Base-by-base conservation (phyloP, 2,888 invertebrate genomes). In the Polia nebulosa region DNA sequence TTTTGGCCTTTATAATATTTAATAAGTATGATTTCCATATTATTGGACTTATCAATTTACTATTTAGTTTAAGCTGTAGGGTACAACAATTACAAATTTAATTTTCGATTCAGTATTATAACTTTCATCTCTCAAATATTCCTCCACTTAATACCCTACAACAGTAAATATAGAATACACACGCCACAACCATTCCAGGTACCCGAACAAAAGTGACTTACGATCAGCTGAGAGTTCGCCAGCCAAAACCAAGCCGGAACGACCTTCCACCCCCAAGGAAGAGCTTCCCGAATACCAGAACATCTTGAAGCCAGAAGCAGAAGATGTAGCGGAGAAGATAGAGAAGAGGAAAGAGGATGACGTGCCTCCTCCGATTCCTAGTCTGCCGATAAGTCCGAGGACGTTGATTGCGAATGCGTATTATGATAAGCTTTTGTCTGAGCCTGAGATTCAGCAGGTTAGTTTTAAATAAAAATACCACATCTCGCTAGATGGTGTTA, bases 391-490 rank as follows among this genome's bases (percentile, higher is more conserved):
- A 3, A 94, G 92, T 68, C 94, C 94, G 0, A 81, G 94, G 72
- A 96, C 94, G 0, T 66, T 93, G 62, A 93, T 94, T n/a, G 98
- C 98, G 0, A 97, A 98, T 80, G 97, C 98, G 2, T 98, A 98
- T 89, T 97, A 97, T 72, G 98, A 98, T 77, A 97, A 98, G 89
- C 88, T 98, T 22, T 95, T 97, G 51, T 80, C 90, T 0, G 98
- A 98, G 85, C 97, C 98, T 0, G 98, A 98, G 78, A 97, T 99
- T 56, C 97, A 98, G 80, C 97, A 97, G 87, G 89, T 89, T 17
- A 59, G 59, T 52, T n/a, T n/a, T 6, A n/a, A n/a, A n/a, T n/a
- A n/a, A n/a, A n/a, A n/a, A n/a, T n/a, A n/a, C n/a, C n/a, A n/a
- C n/a, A n/a, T n/a, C n/a, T n/a, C n/a, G n/a, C n/a, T n/a, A n/a